These are phyloP conservation scores for Acanthiza pusilla DNA, from an alignment of 2,797 vertebrate genomes.

Conservation along the genomic window DNA sequence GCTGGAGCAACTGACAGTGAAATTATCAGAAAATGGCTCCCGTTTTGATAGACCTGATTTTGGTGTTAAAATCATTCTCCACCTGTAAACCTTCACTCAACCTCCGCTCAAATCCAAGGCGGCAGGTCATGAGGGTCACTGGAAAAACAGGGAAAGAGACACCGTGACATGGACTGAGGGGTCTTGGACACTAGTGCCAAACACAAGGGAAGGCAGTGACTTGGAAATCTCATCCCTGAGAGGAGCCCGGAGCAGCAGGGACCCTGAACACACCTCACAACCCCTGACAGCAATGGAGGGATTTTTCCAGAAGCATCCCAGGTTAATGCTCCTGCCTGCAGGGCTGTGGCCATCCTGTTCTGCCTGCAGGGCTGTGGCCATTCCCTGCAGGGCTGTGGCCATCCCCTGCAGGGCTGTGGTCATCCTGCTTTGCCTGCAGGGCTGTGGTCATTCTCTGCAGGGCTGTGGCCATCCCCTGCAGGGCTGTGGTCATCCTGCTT, in stretches of 20 bases:
- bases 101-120: neutral
- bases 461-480: no score
- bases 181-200: neutral
- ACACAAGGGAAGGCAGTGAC: neutral
- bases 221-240: neutral
- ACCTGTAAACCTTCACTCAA: neutral
- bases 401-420: neutral
- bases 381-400: neutral
- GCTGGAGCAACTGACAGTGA: neutral
- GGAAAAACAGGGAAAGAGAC: neutral
- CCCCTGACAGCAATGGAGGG: fast-evolving
- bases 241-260: neutral
- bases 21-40: neutral
- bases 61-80: neutral
- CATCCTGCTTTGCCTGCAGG: no score
- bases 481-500: neutral
- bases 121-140: neutral
- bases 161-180: neutral
- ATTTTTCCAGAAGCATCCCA: neutral
- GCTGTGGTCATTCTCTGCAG: neutral
- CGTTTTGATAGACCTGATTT: neutral
- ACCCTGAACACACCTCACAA: no score
- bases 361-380: neutral
- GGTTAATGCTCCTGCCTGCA: neutral
- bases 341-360: neutral